Conservation (phyloP, 2,113 vertebrate species). For the Puntigrus tetrazona region DNA sequence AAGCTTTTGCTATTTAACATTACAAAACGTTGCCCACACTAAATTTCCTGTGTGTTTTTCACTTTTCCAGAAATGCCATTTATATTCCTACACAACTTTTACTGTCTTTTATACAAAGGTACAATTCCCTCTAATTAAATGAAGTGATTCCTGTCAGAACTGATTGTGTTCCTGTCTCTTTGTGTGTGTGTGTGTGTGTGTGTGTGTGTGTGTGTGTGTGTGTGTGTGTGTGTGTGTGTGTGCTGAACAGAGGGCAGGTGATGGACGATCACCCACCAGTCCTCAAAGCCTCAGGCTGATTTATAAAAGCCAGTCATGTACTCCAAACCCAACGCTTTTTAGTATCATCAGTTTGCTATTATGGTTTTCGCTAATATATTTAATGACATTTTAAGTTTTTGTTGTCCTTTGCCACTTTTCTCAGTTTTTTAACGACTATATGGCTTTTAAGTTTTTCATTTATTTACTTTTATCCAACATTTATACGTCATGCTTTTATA, state of each 20-base stretch:
- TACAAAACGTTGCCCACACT: too few relatives aligned
- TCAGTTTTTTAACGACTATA: neutral
- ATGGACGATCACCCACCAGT: constrained; percentile 30
- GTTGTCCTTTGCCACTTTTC: neutral
- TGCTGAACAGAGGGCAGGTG: constrained; percentile 23
- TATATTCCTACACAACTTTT: neutral
- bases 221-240: constrained; percentile 2
- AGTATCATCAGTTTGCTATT: neutral
- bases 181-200: neutral
- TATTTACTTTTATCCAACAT: neutral
- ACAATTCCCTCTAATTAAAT: neutral
- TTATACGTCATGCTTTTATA: neutral
- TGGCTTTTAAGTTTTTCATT: neutral
- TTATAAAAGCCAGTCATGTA: neutral
- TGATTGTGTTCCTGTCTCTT: neutral
- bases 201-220: neutral
- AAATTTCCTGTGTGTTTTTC: neutral
- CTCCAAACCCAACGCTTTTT: neutral
- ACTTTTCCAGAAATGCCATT: neutral
- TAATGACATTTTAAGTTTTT: neutral
- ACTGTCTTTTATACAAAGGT: neutral
- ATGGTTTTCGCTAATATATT: neutral
- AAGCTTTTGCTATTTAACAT: too few relatives aligned
- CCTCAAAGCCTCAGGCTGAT: constrained; percentile 33
- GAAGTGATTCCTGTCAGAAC: neutral